A percentile compares a stretch with the other conserved stretches of the same genome.
Conservation (phyloP, 2,888 invertebrate species). For the Asteroscopus sphinx region DNA sequence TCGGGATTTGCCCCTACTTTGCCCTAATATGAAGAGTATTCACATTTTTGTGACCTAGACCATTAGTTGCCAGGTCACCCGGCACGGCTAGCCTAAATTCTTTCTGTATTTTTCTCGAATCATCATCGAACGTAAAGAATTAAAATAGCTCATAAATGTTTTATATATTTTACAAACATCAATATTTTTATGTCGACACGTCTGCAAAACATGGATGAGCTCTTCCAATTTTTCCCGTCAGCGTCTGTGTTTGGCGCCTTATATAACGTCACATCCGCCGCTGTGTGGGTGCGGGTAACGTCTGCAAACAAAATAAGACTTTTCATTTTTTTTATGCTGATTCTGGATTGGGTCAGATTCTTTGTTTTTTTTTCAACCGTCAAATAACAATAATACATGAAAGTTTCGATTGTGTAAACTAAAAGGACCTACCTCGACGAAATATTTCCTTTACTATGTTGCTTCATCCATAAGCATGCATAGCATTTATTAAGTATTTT, state of each 20-base stretch:
- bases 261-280: slow-evolving; percentile 51
- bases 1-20: no score
- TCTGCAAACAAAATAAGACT: slow-evolving; percentile 49
- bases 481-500: no score
- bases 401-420: no score
- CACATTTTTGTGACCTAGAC: no score
- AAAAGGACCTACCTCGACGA: no score
- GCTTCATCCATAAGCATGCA: no score
- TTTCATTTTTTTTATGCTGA: slow-evolving; percentile 1
- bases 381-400: no score
- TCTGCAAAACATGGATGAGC: slow-evolving; percentile 31
- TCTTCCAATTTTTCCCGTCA: slow-evolving; percentile 32
- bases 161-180: not conserved
- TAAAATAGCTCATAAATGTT: not conserved
- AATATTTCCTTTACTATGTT: no score
- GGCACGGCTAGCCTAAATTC: no score
- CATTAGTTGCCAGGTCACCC: no score
- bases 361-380: no score
- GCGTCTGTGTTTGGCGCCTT: slow-evolving; percentile 45
- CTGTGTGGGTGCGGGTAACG: slow-evolving; percentile 53
- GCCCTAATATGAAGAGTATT: no score
- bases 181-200: slow-evolving; percentile 21
- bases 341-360: not conserved
- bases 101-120: not conserved
- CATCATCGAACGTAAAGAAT: not conserved